Evolutionary conservation across 2,113 vertebrate species (phyloP).

Genomic region (Ovis aries): DNA sequence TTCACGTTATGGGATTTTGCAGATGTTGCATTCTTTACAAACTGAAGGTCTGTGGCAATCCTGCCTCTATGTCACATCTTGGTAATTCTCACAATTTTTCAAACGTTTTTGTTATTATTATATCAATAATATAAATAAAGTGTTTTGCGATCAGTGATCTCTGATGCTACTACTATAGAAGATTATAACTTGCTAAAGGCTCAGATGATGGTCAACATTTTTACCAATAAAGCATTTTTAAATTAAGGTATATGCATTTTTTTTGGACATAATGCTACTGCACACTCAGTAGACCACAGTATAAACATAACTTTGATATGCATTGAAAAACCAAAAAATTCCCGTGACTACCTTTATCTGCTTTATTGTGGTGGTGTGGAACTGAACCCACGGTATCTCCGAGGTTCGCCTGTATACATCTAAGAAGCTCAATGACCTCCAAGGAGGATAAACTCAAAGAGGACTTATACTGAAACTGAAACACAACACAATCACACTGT

Average conservation of each 20-base stretch:
- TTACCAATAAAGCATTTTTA: neutral
- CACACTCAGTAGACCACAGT: neutral
- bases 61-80: neutral
- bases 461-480: neutral
- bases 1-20: neutral
- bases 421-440: neutral
- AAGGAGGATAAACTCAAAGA: neutral
- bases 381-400: neutral
- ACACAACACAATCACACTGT: neutral
- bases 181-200: neutral
- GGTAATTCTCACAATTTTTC: neutral
- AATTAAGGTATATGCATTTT: neutral
- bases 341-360: neutral
- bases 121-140: neutral
- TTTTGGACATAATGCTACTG: neutral
- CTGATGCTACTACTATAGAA: neutral
- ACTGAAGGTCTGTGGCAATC: neutral
- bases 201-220: neutral
- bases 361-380: neutral
- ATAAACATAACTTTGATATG: neutral
- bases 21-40: neutral
- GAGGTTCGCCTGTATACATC: neutral
- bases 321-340: neutral
- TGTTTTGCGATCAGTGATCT: neutral
- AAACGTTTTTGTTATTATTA: neutral